Conservation (phyloP, 2,113 vertebrate species). For the Petaurus breviceps region DNA sequence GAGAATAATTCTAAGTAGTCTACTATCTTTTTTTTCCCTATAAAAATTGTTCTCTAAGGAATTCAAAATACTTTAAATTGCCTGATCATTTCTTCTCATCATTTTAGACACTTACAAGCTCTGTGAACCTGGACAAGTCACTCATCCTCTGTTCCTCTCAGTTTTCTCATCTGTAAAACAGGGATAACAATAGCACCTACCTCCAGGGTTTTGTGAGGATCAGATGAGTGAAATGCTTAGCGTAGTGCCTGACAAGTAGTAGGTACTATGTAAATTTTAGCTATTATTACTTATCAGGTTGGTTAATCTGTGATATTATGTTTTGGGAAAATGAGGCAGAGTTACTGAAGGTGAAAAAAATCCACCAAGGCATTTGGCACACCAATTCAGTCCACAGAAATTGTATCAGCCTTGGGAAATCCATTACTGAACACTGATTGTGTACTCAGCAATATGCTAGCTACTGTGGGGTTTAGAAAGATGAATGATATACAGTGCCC, state of each 20-base stretch:
- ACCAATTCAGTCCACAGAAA: not conserved
- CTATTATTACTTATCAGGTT: not conserved
- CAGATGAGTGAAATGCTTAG: not conserved
- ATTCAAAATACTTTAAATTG: not conserved
- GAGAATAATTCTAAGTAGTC: not conserved
- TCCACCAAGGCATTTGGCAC: not conserved
- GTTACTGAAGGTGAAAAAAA: not conserved
- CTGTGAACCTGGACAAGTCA: not conserved
- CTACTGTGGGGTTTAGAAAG: not conserved
- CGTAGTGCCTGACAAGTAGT: not conserved
- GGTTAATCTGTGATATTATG: not conserved
- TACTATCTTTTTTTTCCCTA: not conserved
- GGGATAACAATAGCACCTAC: not conserved
- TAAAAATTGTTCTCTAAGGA: constrained; percentile 29
- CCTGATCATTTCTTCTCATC: not conserved
- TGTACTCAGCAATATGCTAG: not conserved
- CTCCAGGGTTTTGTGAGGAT: not conserved
- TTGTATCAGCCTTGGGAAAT: not conserved
- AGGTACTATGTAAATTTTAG: constrained; percentile 1
- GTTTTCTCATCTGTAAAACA: not conserved
- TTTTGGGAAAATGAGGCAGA: not conserved
- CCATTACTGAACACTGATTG: not conserved
- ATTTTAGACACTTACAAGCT: not conserved
- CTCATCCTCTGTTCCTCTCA: not conserved
- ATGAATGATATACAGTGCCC: not conserved